Conservation (phyloP, 2,113 vertebrate species). For the Syngnathus typhle region DNA sequence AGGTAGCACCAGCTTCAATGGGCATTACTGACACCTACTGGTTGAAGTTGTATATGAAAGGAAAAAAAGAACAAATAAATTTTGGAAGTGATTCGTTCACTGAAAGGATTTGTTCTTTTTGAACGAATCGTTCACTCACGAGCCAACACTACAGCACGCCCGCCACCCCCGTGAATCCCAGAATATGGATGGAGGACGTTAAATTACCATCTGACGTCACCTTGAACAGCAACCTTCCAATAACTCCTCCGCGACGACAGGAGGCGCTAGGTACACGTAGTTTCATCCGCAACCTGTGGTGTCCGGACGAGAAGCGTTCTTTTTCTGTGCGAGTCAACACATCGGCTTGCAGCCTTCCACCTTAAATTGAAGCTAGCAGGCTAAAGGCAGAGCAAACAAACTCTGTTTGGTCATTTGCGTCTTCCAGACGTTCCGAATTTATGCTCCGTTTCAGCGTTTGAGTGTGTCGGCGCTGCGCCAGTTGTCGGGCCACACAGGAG, state of each 20-base stretch:
- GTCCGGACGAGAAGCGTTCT: constrained; percentile 15
- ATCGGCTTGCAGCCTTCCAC: constrained; percentile 22
- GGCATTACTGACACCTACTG: no score
- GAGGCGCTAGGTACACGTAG: background rate
- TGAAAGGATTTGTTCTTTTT: no score
- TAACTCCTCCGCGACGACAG: constrained; percentile 43
- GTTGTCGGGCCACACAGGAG: constrained; percentile 38
- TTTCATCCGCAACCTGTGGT: constrained; percentile 10
- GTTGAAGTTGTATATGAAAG: no score
- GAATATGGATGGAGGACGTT: no score
- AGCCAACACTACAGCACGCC: no score
- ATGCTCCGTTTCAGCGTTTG: constrained; percentile 40
- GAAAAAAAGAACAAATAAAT: no score
- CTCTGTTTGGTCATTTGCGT: background rate
- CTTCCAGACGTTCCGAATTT: constrained; percentile 26
- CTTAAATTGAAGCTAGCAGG: constrained; percentile 37
- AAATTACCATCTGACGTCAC: background rate
- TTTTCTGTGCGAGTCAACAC: constrained; percentile 52
- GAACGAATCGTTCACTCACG: no score
- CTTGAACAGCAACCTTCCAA: background rate
- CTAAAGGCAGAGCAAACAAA: constrained; percentile 12
- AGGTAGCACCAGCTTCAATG: no score
- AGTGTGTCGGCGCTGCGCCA: constrained; percentile 51
- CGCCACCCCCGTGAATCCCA: no score
- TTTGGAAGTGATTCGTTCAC: no score